These are phyloP conservation scores for Diplodus puntazzo DNA, from an alignment of 2,797 vertebrate genomes.

Conservation along the genomic window DNA sequence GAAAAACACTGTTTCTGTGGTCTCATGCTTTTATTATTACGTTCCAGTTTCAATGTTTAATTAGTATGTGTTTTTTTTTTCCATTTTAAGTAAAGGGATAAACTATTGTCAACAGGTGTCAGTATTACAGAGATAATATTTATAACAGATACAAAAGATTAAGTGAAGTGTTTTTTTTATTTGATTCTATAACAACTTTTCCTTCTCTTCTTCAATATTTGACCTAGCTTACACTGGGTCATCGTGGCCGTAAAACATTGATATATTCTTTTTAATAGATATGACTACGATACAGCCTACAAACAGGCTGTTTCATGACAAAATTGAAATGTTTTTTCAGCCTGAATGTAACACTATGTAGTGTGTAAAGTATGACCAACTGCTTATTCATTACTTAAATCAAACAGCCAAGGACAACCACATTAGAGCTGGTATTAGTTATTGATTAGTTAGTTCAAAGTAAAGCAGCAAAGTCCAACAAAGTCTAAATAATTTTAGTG, in stretches of 20 bases:
- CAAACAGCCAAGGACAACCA: background rate
- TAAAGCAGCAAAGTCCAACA: background rate
- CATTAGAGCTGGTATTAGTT: background rate
- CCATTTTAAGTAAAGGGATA: background rate
- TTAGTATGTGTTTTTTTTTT: background rate
- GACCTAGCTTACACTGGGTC: too few relatives aligned
- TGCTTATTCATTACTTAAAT: background rate
- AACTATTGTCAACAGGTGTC: background rate
- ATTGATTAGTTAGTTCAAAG: background rate
- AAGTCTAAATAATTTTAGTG: background rate
- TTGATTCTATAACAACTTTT: background rate
- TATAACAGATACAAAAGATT: background rate
- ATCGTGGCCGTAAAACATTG: background rate
- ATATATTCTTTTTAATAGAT: background rate
- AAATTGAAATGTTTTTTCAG: background rate
- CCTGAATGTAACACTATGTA: background rate
- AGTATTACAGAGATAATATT: background rate
- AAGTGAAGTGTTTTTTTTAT: background rate
- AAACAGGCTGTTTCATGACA: background rate
- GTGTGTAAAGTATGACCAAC: background rate
- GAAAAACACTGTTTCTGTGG: constrained; percentile 4
- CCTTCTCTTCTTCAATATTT: background rate
- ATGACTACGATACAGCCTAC: background rate
- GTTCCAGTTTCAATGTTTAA: background rate
- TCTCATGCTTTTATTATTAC: constrained; percentile 18